Evolutionary conservation across 2,888 invertebrate species (phyloP), one percentile per base, ranked within the genome.

Genomic region (Agapostemon virescens): DNA sequence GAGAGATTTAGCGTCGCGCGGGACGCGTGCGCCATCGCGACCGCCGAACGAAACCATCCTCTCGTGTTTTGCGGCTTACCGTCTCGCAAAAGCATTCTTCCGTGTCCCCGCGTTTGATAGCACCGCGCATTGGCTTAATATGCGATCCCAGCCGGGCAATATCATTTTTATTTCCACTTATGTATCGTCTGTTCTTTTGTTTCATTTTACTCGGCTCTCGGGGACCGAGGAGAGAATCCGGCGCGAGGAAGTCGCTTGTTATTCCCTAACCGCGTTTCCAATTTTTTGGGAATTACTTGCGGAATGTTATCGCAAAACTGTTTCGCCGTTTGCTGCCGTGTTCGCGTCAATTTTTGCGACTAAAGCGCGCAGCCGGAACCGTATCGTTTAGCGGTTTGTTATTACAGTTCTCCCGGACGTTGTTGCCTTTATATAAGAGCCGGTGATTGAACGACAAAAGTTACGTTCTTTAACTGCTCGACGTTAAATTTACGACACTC

Each of bases 21-120:
- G 84, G 86, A 85, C 87, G 87, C 86, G 83, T 84, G 87, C 84
- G 86, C 86, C 71, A 55, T 42, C 66, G 71, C 64, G 58, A 77
- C 66, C 76, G 70, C 69, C 69, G 77, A 74, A 72, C 26, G 40
- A 70, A 72, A 33, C 71, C 66, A 36, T 55, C 45, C 61, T 55
- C 71, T 68, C 69, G 75, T 67, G 64, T 64, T 49, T 49, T 38
- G 45, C 58, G 68, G 42, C 63, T 49, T 33, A 75, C 63, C 68
- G 30, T 69, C 49, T 74, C 63, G 72, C 71, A 42, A 40, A 49
- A 36, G 20, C 61, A 52, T 58, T 58, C 52, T 61, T 33, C 17
- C 66, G 70, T 45, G 52, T 26, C 20, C 45, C 17, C 42, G 63
- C 17, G 30, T 69, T n/a, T 4, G 52, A 30, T 20, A 15, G 69